Evolutionary conservation across 2,888 invertebrate species (phyloP).

Genomic region (Merodon equestris): DNA sequence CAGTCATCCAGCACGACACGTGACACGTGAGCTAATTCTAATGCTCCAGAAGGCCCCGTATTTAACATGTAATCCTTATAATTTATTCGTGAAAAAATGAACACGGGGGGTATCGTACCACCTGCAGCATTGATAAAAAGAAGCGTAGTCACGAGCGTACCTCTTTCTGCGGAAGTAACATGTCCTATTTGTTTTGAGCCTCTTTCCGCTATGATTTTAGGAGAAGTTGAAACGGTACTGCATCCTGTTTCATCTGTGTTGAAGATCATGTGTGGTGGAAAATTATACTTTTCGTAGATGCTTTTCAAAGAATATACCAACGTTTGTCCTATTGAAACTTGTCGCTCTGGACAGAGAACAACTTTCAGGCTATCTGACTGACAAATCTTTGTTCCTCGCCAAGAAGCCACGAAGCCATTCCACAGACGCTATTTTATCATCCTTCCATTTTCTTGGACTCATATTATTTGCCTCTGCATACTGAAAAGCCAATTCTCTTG

Average conservation of each 20-base stretch:
- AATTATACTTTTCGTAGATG: not conserved
- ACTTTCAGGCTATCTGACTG: not conserved
- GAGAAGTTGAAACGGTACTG: not conserved
- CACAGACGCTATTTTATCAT: not conserved
- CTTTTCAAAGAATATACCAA: not conserved
- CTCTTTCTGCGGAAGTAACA: not conserved
- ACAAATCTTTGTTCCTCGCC: not conserved
- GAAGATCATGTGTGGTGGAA: not conserved
- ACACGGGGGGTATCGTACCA: not conserved
- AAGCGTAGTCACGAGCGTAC: not conserved
- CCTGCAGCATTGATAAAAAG: not conserved
- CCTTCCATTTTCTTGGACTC: not conserved
- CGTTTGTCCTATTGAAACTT: not conserved
- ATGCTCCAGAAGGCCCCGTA: not conserved
- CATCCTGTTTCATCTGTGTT: not conserved
- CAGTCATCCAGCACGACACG: not conserved
- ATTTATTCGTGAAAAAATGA: not conserved
- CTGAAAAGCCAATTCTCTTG: not conserved
- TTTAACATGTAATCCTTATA: not conserved
- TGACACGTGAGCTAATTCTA: too few species aligned
- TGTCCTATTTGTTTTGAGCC: not conserved
- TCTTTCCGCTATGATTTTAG: not conserved
- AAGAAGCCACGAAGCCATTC: not conserved
- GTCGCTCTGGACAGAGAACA: not conserved
- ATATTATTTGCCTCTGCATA: not conserved